Conservation (phyloP, 2,113 vertebrate species). For the Malurus cyaneus region DNA sequence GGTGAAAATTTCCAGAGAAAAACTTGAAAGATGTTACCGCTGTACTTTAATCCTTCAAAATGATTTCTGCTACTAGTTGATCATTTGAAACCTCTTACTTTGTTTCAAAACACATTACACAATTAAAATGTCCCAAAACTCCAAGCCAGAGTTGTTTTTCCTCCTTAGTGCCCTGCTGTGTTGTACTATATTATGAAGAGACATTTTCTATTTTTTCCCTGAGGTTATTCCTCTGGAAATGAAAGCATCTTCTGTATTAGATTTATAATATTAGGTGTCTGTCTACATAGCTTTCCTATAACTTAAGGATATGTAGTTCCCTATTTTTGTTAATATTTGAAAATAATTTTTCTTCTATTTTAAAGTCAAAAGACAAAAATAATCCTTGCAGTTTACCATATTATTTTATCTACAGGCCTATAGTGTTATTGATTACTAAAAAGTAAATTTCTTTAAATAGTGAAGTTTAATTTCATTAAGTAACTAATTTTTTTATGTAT, state of each 20-base stretch:
- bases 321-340: background rate
- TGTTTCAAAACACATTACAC: background rate
- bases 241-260: background rate
- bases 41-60: background rate
- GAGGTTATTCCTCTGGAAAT: background rate
- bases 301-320: background rate
- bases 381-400: background rate
- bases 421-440: background rate
- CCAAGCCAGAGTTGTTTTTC: background rate
- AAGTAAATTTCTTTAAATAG: background rate
- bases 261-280: background rate
- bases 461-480: background rate
- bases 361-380: background rate
- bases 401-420: background rate
- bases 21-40: background rate
- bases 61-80: background rate
- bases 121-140: background rate
- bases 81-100: background rate
- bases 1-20: constrained; percentile 3
- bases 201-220: background rate
- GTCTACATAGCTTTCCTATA: background rate
- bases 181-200: background rate
- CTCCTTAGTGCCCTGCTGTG: background rate
- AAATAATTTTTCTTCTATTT: background rate
- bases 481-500: background rate